A percentile compares a stretch with the other conserved stretches of the same genome.
Evolutionary conservation across 2,888 invertebrate species (phyloP).

Genomic region (Osmoderma eremita): DNA sequence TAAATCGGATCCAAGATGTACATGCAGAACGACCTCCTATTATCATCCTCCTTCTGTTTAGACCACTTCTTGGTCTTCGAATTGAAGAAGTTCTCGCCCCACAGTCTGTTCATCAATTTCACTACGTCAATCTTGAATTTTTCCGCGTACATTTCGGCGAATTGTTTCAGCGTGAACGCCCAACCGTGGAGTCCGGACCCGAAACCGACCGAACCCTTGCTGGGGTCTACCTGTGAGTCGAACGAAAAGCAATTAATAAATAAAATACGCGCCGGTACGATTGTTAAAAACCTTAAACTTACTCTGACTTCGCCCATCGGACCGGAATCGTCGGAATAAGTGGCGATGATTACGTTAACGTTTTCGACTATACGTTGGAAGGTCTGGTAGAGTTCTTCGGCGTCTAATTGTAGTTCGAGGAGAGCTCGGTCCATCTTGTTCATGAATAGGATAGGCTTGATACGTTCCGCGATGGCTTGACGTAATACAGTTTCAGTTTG

Average conservation of each 20-base stretch:
- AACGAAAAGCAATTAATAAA: background rate
- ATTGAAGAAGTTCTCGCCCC: slow-evolving; percentile 99
- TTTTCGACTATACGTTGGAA: slow-evolving; percentile 99
- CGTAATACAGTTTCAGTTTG: slow-evolving; percentile 99
- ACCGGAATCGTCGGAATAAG: slow-evolving; percentile 96
- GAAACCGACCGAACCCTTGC: slow-evolving; percentile 98
- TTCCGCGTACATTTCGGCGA: slow-evolving; percentile 98
- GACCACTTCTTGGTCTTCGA: slow-evolving; percentile 98
- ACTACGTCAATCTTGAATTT: slow-evolving; percentile 98
- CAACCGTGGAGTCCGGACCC: slow-evolving; percentile 99
- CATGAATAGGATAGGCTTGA: slow-evolving; percentile 99
- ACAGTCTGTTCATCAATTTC: slow-evolving; percentile 96
- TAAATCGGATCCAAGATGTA: slow-evolving; percentile 99
- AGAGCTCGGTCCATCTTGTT: slow-evolving; percentile 99
- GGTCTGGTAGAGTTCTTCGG: slow-evolving; percentile 97
- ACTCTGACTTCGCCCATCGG: slow-evolving; percentile 99
- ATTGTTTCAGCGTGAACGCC: slow-evolving; percentile 99
- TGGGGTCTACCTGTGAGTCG: slow-evolving; percentile 82
- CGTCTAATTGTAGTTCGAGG: slow-evolving; percentile 94
- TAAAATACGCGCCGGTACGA: background rate
- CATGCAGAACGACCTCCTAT: slow-evolving; percentile 98
- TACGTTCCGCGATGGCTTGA: slow-evolving; percentile 99
- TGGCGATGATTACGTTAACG: slow-evolving; percentile 99
- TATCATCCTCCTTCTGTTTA: slow-evolving; percentile 88
- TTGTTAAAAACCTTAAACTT: slow-evolving; percentile 57